Conservation (phyloP, 2,797 vertebrate species). For the Centroberyx gerrardi region DNA sequence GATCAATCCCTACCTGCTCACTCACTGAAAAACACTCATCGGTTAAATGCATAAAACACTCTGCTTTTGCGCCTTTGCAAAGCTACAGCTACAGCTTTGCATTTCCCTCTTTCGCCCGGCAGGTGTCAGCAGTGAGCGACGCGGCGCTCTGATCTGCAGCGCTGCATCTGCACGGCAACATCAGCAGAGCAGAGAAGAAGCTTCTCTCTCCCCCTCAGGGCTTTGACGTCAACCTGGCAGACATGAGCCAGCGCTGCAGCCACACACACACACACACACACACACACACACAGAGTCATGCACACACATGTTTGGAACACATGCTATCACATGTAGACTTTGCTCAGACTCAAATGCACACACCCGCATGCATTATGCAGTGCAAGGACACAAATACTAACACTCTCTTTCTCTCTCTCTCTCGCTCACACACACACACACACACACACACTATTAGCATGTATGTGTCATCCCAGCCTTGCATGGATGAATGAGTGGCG, state of each 20-base stretch:
- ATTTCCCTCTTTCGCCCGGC: slow-evolving; percentile 35
- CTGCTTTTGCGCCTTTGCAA: background rate
- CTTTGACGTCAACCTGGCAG: slow-evolving; percentile 68
- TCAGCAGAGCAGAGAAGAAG: slow-evolving; percentile 58
- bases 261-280: slow-evolving; percentile 25
- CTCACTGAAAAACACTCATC: no score
- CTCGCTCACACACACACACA: slow-evolving; percentile 3
- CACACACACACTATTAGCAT: background rate
- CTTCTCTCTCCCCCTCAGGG: slow-evolving; percentile 40
- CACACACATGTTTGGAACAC: slow-evolving; percentile 27
- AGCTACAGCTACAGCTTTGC: background rate
- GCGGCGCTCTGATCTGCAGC: slow-evolving; percentile 8
- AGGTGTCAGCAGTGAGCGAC: slow-evolving; percentile 58
- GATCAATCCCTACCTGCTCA: no score
- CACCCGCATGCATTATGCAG: slow-evolving; percentile 17
- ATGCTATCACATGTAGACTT: slow-evolving; percentile 43
- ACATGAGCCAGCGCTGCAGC: slow-evolving; percentile 62
- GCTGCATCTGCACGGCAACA: slow-evolving; percentile 46
- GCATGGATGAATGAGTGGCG: background rate
- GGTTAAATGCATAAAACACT: no score
- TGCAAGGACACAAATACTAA: background rate
- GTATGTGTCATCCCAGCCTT: background rate
- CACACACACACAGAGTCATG: background rate
- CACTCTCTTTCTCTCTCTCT: slow-evolving; percentile 6
- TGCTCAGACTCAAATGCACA: slow-evolving; percentile 25